Base-by-base conservation (phyloP, 2,797 vertebrate species). In the Pangasius macronema region DNA sequence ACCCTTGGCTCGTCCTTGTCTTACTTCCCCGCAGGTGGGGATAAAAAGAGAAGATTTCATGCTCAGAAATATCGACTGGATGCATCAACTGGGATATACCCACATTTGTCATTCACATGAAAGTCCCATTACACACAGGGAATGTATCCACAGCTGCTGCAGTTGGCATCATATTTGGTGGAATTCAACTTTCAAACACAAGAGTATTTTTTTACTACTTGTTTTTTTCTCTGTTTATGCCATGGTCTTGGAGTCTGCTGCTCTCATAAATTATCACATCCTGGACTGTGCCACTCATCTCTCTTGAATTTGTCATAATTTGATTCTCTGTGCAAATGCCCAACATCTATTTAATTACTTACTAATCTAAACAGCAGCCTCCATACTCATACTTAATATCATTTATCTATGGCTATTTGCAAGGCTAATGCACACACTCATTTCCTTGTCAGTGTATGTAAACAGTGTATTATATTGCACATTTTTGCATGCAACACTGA, bases 1-100 rank as follows among this genome's bases (percentile, higher is more conserved):
- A 87, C 87, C 85, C 65, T 72, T 67, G 75, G 65, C 55, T 49
- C 24, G 51, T 24, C 86, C 49, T 80, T 83, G 70, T 87, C 70
- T 86, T 55, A 65, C 63, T 36, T 72, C 49, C 84, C 51, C 72
- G 24, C 61, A 88, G 80, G 80, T 67, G 87, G 59, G 46, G 39
- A 42, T 73, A 36, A n/a, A 46, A 68, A 84, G 39, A 14, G 36
- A 77, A 30, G 8, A 13, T 79, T 57, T 49, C 51, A 51, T 49
- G 42, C 24, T 51, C 72, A 49, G 53, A 30, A 46, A 46, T 46
- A 46, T 46, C 46, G 9, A 46, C 42, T 46, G 42, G 42, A 46
- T 46, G 42, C 42, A 46, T 68, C 65, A 70, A 22, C 18, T 72
- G 68, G 68, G 8, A 20, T 72, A 22, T 22, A 72, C 0, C 3